Percentiles rank a stretch among this genome's conserved stretches.
These are phyloP conservation scores for Mermis nigrescens DNA, from an alignment of 2,888 invertebrate genomes.

Conservation along the genomic window DNA sequence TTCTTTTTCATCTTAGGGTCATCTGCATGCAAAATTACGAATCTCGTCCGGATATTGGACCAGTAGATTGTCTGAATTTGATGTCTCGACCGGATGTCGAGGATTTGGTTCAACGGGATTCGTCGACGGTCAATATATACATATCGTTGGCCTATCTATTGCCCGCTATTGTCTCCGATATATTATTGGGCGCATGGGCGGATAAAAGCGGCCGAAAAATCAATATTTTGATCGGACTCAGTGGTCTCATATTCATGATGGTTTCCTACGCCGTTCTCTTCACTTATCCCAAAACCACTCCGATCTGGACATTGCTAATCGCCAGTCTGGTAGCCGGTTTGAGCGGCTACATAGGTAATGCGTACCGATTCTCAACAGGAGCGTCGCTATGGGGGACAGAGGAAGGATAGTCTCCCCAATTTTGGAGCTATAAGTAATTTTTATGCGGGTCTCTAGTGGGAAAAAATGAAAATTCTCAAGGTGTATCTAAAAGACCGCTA, in stretches of 20 bases:
- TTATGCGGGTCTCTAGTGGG: no score
- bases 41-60: not conserved
- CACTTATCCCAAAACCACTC: not conserved
- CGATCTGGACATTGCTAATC: not conserved
- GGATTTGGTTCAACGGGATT: not conserved
- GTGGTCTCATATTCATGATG: not conserved
- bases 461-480: no score
- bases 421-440: no score
- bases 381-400: no score
- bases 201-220: slow-evolving; percentile 1
- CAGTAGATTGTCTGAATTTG: not conserved
- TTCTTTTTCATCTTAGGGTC: no score
- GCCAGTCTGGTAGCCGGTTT: not conserved
- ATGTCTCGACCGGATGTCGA: not conserved
- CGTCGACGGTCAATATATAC: not conserved
- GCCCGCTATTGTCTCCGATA: slow-evolving; percentile 1
- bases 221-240: not conserved
- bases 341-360: slow-evolving; percentile 1
- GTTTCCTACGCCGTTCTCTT: not conserved
- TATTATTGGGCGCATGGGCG: not conserved
- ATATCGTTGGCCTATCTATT: not conserved
- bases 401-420: no score
- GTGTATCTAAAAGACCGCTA: no score
- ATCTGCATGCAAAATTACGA: slow-evolving; percentile 2
- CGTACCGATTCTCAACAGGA: no score